Evolutionary conservation across 1,140 invertebrate species (phyloP), one percentile per base, ranked within the genome.

Genomic region (Potamilus streckersoni): DNA sequence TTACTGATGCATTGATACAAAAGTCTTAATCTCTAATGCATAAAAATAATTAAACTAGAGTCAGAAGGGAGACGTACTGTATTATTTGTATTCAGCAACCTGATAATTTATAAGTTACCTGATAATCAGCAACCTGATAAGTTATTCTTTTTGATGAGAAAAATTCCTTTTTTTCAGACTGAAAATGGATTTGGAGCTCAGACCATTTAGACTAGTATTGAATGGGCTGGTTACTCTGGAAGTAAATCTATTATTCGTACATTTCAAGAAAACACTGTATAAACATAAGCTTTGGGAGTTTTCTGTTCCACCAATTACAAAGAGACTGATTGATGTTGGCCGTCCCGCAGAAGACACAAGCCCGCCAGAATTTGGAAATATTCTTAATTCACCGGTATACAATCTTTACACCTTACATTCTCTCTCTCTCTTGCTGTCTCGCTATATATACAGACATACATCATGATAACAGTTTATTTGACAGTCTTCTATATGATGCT

Each of bases 161-260:
- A 23, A 66, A 23, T 58, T 6, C 38, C 8, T 69, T 59, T 69
- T n/a, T 74, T 17, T 8, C 69, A 85, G 84, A 19, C 58, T 85
- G 63, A 71, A 15, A 13, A 84, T 85, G 78, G 80, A 85, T 64
- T 31, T 85, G n/a, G 71, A 76, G 8, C 58, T 85, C 56, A 78
- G 69, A 15, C 82, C 84, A 49, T 73, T 84, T 19, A 69, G 56
- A 56, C 62, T 85, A 15, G 71, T 71, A 55, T 62, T 85, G 60
- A 68, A 73, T 15, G 84, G 65, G 11, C 58, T 81, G n/a, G 79
- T 85, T 19, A 82, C 82, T 16, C 57, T 85, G 67, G 79, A 82
- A 67, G 49, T 85, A 2, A 38, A 79, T 8, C 27, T 84, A 59
- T 13, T 64, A 17, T 79, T 81, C 15, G 71, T 59, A 12, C 75